phyloP scores from a whole-genome alignment of 2,797 vertebrate genomes.

The Telmatherina bonti region DNA sequence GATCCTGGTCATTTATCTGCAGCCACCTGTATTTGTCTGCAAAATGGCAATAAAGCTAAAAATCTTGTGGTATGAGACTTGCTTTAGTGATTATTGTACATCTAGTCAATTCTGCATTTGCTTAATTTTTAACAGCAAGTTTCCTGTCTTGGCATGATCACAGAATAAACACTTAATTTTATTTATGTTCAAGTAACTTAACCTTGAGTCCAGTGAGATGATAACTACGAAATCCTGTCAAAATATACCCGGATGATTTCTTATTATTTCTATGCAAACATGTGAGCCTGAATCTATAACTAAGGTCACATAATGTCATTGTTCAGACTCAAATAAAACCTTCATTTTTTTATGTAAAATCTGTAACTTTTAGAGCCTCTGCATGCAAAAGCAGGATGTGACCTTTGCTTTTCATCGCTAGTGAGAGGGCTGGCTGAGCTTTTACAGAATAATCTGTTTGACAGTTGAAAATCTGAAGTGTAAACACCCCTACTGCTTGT shows the following conservation, averaged over 20 bases:
- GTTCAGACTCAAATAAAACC: not conserved
- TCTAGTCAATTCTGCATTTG: not conserved
- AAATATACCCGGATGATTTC: not conserved
- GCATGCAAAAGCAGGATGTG: not conserved
- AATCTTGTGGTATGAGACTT: not conserved
- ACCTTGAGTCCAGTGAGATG: not conserved
- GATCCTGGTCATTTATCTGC: not conserved
- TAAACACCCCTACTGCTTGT: conserved; percentile 35
- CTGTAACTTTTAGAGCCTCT: not conserved
- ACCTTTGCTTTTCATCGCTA: not conserved
- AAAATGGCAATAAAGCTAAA: not conserved
- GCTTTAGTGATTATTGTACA: not conserved
- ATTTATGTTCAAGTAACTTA: not conserved
- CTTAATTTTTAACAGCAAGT: not conserved
- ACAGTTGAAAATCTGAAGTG: conserved; percentile 19
- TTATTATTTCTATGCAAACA: not conserved
- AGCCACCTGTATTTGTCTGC: not conserved
- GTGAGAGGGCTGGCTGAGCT: not conserved
- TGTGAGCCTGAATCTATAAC: not conserved
- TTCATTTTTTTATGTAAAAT: not conserved
- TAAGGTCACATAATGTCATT: not conserved
- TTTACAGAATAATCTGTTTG: conserved; percentile 12
- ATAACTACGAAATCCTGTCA: not conserved
- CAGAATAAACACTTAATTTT: not conserved
- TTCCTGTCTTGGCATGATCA: not conserved